A percentile compares a stretch with the other conserved stretches of the same genome.
Conservation (phyloP, 2,797 vertebrate species). For the Sebastes variabilis region DNA sequence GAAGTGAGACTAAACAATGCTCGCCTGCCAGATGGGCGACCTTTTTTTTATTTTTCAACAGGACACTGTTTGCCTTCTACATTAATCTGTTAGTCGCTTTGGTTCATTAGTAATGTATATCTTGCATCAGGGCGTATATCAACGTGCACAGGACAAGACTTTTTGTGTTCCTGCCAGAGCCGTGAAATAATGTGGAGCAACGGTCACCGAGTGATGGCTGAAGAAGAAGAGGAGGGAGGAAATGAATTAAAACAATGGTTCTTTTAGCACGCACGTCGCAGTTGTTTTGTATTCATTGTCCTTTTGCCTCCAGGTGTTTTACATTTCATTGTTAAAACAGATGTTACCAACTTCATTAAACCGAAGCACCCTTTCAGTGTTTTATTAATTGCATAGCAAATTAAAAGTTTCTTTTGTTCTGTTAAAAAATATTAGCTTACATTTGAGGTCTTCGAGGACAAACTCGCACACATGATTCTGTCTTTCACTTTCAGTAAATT, state of each 20-base stretch:
- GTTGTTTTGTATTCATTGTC: background rate
- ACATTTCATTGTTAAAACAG: background rate
- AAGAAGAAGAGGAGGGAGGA: background rate
- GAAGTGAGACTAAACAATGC: conserved; percentile 51
- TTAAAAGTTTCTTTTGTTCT: background rate
- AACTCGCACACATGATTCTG: background rate
- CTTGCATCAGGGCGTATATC: conserved; percentile 38
- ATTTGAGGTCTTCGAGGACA: background rate
- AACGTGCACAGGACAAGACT: conserved; percentile 21
- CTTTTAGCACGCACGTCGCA: background rate
- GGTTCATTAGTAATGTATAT: conserved; percentile 29
- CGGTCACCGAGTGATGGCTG: background rate
- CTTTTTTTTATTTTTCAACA: conserved; percentile 22
- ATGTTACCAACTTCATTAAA: background rate
- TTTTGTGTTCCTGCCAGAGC: conserved; percentile 30
- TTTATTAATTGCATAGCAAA: background rate
- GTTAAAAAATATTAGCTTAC: background rate
- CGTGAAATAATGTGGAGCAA: conserved; percentile 4
- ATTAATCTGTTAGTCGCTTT: conserved; percentile 47
- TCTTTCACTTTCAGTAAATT: background rate
- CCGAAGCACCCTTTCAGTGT: too few relatives aligned
- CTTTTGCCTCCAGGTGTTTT: background rate
- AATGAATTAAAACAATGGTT: background rate
- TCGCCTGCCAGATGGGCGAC: conserved; percentile 44
- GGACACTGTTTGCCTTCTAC: conserved; percentile 41